A percentile compares a stretch with the other conserved stretches of the same genome.
Conservation (phyloP, 2,888 invertebrate genomes). For the Zonitis immaculata region DNA sequence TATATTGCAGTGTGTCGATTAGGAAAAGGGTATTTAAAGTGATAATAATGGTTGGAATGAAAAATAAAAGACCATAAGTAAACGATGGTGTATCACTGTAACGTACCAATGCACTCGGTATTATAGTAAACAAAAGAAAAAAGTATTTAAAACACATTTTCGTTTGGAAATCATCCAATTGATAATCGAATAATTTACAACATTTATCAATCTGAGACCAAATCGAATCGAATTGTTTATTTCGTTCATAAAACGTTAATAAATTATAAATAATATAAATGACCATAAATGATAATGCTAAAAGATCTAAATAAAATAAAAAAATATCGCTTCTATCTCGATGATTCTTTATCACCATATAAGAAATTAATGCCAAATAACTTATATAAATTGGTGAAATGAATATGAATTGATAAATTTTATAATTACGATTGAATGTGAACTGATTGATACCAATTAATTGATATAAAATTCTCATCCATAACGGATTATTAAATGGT, state of each 20-base stretch:
- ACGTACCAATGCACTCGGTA: background rate
- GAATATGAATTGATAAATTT: background rate
- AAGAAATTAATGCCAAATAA: background rate
- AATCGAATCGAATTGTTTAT: background rate
- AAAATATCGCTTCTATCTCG: background rate
- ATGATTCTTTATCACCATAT: background rate
- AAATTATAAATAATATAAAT: background rate
- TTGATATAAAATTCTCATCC: background rate
- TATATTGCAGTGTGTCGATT: too few species aligned
- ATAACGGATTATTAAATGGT: background rate
- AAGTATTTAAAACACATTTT: background rate
- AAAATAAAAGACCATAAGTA: background rate
- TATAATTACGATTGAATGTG: too few species aligned
- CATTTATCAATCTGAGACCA: background rate
- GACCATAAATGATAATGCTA: background rate
- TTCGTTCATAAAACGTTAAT: background rate
- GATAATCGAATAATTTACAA: background rate
- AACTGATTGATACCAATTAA: too few species aligned
- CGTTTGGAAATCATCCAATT: background rate
- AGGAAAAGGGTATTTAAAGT: too few species aligned
- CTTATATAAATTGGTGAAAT: background rate
- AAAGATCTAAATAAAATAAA: background rate
- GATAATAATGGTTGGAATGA: background rate
- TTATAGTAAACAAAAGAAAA: background rate
- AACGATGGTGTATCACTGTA: background rate